Conservation (phyloP, 1,140 invertebrate genomes). For the Cydia strobilella region DNA sequence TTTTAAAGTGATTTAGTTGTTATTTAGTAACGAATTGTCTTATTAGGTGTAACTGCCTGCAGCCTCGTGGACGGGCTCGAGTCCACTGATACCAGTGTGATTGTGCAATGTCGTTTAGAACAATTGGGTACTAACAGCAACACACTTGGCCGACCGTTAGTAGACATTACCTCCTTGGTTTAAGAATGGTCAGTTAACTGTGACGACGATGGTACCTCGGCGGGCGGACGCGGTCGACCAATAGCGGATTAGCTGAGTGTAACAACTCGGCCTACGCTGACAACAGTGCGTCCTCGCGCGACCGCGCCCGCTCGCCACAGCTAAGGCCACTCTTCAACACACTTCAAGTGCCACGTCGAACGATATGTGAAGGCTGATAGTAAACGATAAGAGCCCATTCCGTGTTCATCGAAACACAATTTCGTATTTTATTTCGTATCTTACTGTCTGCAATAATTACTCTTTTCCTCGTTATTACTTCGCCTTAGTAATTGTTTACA, state of each 20-base stretch:
- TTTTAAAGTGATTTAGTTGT: slow-evolving; percentile 80
- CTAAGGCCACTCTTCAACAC: slow-evolving; percentile 38
- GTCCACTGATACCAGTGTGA: slow-evolving; percentile 73
- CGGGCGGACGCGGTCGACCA: slow-evolving; percentile 13
- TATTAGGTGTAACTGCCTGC: slow-evolving; percentile 74
- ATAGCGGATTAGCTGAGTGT: not conserved
- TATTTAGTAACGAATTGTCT: slow-evolving; percentile 78
- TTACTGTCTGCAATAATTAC: slow-evolving; percentile 64
- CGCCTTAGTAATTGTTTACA: slow-evolving; percentile 63
- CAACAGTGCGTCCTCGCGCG: not conserved
- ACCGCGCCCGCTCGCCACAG: slow-evolving; percentile 36
- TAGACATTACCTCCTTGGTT: not conserved
- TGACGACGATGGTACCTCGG: slow-evolving; percentile 17
- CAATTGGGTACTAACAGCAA: slow-evolving; percentile 43
- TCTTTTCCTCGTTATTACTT: slow-evolving; percentile 67
- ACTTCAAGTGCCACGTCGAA: slow-evolving; percentile 54
- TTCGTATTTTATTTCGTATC: slow-evolving; percentile 65
- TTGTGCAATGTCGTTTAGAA: slow-evolving; percentile 74
- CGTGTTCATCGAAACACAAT: slow-evolving; percentile 65
- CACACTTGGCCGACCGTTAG: not conserved
- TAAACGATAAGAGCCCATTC: slow-evolving; percentile 68
- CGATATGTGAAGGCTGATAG: slow-evolving; percentile 65
- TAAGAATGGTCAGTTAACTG: slow-evolving; percentile 3
- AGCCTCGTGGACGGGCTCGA: slow-evolving; percentile 61
- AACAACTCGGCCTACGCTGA: not conserved